phyloP scores from a whole-genome alignment of 1,140 invertebrate species.

The Trinorchestia longiramus region DNA sequence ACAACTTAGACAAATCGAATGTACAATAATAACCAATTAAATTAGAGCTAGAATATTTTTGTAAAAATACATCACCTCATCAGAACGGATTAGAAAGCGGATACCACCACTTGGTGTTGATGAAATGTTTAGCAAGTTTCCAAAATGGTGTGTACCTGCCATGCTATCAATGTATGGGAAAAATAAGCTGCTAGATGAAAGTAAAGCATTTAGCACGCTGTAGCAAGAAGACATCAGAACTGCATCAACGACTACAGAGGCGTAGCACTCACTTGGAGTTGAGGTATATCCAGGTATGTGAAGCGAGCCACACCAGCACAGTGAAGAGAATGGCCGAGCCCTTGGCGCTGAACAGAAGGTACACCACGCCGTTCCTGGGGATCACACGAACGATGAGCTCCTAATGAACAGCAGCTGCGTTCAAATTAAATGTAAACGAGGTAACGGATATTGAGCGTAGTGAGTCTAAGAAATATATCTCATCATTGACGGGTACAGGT shows the following conservation, averaged over 20 bases:
- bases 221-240: too few relatives aligned
- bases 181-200: too few relatives aligned
- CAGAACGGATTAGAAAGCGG: too few relatives aligned
- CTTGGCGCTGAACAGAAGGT: conserved; percentile 87
- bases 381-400: not conserved
- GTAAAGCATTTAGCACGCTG: too few relatives aligned
- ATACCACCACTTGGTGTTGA: too few relatives aligned
- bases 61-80: too few relatives aligned
- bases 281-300: conserved; percentile 96
- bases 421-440: not conserved
- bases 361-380: conserved; percentile 78
- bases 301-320: conserved; percentile 91
- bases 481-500: not conserved
- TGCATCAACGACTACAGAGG: not conserved
- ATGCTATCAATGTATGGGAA: too few relatives aligned
- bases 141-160: too few relatives aligned
- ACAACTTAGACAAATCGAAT: too few relatives aligned
- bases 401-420: not conserved
- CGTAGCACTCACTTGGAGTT: conserved; percentile 78
- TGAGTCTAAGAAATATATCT: not conserved
- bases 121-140: too few relatives aligned
- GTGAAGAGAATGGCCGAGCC: conserved; percentile 89
- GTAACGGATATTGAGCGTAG: not conserved
- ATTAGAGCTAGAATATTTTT: too few relatives aligned
- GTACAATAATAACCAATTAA: too few relatives aligned